phyloP scores from a whole-genome alignment of 2,797 vertebrate genomes.

The Pampus argenteus region DNA sequence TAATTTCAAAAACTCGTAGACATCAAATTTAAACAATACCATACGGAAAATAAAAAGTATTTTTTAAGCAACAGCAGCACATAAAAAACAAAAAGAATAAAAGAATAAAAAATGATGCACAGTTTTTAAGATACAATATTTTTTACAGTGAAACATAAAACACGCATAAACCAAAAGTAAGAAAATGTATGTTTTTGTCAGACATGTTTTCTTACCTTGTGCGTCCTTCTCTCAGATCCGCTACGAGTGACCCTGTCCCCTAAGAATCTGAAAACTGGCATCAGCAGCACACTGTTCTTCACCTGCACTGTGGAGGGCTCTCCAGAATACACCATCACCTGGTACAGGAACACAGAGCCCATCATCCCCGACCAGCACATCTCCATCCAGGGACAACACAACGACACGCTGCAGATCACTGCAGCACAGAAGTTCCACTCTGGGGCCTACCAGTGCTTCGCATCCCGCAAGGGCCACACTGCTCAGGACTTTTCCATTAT shows the following conservation, averaged over 20 bases:
- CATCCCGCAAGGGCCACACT: slow-evolving; percentile 93
- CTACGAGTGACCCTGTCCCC: slow-evolving; percentile 96
- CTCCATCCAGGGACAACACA: slow-evolving; percentile 96
- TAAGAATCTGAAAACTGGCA: slow-evolving; percentile 98
- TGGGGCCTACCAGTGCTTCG: slow-evolving; percentile 98
- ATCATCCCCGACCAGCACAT: slow-evolving; percentile 92
- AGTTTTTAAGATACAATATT: too few species aligned
- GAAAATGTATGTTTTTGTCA: not conserved
- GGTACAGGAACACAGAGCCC: slow-evolving; percentile 96
- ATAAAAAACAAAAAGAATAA: too few species aligned
- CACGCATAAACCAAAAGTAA: not conserved
- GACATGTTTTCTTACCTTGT: not conserved
- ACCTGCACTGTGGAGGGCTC: slow-evolving; percentile 95
- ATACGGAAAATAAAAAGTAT: not conserved
- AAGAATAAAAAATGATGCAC: too few species aligned
- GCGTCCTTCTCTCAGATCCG: slow-evolving; percentile 85
- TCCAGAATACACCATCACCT: slow-evolving; percentile 92
- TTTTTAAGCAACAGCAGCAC: not conserved
- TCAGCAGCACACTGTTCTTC: slow-evolving; percentile 97
- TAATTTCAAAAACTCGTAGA: not conserved
- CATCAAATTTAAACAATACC: not conserved
- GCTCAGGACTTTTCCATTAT: slow-evolving; percentile 98
- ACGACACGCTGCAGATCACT: slow-evolving; percentile 97
- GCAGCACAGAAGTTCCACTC: slow-evolving; percentile 98
- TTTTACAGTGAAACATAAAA: not conserved